These are phyloP conservation scores for Urocyon cinereoargenteus DNA, from an alignment of 2,797 vertebrate species.

Conservation along the genomic window DNA sequence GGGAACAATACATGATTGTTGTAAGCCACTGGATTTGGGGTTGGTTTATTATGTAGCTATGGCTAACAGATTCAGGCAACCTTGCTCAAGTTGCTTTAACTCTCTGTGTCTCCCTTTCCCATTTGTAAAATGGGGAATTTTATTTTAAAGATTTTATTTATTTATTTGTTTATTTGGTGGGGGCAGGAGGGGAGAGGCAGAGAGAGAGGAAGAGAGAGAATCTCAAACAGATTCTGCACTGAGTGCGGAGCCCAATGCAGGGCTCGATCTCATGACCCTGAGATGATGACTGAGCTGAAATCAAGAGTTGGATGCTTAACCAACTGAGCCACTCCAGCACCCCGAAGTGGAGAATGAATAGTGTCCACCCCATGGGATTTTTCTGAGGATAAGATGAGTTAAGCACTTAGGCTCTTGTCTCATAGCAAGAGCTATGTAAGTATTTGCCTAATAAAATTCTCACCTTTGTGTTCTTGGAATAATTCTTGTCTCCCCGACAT, in stretches of 20 bases:
- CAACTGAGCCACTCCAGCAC: rapidly evolving
- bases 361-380: not conserved
- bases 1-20: not conserved
- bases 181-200: not conserved
- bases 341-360: not conserved
- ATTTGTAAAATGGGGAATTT: not conserved
- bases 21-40: not conserved
- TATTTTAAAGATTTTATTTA: not conserved
- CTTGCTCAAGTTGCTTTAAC: not conserved
- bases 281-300: not conserved
- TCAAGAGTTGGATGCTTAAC: not conserved
- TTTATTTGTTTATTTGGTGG: not conserved
- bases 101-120: not conserved
- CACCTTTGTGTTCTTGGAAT: not conserved
- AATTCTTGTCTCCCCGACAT: not conserved
- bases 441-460: not conserved
- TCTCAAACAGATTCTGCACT: not conserved
- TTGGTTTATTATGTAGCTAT: not conserved
- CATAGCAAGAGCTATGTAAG: not conserved
- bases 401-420: not conserved
- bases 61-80: not conserved
- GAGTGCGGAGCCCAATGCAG: not conserved
- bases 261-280: not conserved
- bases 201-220: not conserved
- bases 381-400: not conserved